Evolutionary conservation across 2,113 vertebrate species (phyloP), one percentile per base, ranked within the genome.

Genomic region (Perca schrenkii): DNA sequence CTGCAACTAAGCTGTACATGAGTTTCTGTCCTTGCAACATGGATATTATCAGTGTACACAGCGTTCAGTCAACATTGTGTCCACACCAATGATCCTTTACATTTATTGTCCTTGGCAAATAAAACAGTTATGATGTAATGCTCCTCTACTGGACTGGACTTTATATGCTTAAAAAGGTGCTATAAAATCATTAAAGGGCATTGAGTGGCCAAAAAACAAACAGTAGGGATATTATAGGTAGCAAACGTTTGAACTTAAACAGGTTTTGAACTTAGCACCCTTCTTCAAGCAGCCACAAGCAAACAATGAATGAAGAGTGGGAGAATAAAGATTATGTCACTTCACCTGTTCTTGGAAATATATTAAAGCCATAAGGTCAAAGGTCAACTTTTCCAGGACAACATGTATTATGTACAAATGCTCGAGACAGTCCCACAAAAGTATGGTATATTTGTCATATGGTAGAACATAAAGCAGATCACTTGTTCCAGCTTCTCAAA

Each of bases 121-220:
- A 31, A 47, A 47, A 8, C 10, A 19, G 28, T n/a, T 14, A 53
- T 43, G 47, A 62, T 21, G 31, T 52, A 19, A 62, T 6, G 43
- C 21, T 57, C 22, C 17, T 47, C 16, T 4, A 8, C 8, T 36
- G 25, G 36, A 28, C 11, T 28, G 22, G 25, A 25, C 25, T 74
- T 34, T 75, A 67, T 47, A 61, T 57, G 68, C 54, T 53, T 31
- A 34, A 11, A 28, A 28, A 6, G 31, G 53, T 50, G n/a, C 40
- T 25, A 62, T 74, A 68, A 77, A 65, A 53, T 76, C 12, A 34
- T 2, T n/a, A 17, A 63, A 69, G 61, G 49, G 6, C 28, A 50
- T 52, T 17, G 34, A 11, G 36, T 17, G 52, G 12, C 58, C 36
- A 28, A 31, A 70, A 36, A 46, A 10, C 22, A 52, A 60, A 65